Base-by-base conservation (phyloP, 2,797 vertebrate genomes). In the Lepilemur septentrionalis region DNA sequence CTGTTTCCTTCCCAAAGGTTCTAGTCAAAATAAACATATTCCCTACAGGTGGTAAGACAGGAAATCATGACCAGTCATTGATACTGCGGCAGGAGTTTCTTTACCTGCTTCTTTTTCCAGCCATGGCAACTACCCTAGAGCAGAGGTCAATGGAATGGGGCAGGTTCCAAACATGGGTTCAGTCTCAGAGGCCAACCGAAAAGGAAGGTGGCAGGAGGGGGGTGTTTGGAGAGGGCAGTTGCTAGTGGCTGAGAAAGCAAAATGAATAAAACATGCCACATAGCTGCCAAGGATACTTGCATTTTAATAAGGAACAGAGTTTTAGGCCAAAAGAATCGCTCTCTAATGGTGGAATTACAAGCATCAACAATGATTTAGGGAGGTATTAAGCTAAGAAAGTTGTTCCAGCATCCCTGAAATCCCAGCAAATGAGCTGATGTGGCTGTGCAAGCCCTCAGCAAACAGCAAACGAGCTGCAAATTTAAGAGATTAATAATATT, bases 201-300 rank as follows among this genome's bases (percentile, higher is more conserved):
- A 95, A 83, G 82, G 72, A 89, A 91, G 89, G 59, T 38, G 76
- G 50, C 14, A 55, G 30, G 20, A 87, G 48, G 35, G 10, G 73
- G 89, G 30, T 48, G 43, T 67, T 70, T 59, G 46, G 73, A 82
- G 70, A 84, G 63, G 94, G 73, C 48, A 93, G 78, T 81, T 92
- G 52, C 89, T 63, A 73, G 90, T 73, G 82, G 55, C 91, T 94
- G 73, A 93, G 52, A 91, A 96, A 78, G n/a, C 86, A 69, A 73
- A 73, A 90, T 95, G 89, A 96, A 96, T 97, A 97, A 95, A 97
- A 96, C 91, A 96, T 89, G 43, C 82, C n/a, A 52, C 48, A 69
- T 75, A 70, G 89, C 83, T 95, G 87, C 93, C 93, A 97, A 86
- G 80, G 75, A 96, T 85, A 86, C 91, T 89, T 89, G 79, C 82